Percentiles rank a stretch among this genome's conserved stretches.
These are phyloP conservation scores for Pygmarrhopalites habei DNA, from an alignment of 1,140 invertebrate species.

Conservation along the genomic window DNA sequence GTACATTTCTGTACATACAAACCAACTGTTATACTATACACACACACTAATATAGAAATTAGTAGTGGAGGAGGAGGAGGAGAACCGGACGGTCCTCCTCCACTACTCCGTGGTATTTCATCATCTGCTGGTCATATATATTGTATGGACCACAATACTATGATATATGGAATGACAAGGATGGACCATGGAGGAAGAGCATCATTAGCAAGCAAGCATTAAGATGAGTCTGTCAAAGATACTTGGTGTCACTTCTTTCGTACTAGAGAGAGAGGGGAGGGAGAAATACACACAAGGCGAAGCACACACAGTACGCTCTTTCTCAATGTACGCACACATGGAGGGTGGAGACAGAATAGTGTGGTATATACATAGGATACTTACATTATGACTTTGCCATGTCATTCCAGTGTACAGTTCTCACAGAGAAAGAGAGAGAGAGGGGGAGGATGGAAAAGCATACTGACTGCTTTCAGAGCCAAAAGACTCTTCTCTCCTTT, in stretches of 20 bases:
- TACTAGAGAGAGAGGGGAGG: no score
- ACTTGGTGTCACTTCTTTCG: constrained; percentile 1
- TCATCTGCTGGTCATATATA: no score
- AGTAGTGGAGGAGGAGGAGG: no score
- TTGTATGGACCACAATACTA: no score
- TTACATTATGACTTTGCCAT: neutral
- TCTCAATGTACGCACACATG: neutral
- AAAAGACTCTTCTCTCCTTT: neutral
- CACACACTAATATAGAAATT: no score
- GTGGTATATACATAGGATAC: neutral
- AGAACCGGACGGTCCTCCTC: no score
- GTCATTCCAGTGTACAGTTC: neutral
- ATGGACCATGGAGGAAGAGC: constrained; percentile 4
- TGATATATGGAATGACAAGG: constrained; percentile 14
- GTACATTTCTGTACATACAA: no score
- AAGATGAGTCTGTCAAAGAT: constrained; percentile 17
- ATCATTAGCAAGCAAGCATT: constrained; percentile 13
- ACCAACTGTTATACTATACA: no score
- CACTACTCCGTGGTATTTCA: no score
- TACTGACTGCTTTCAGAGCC: neutral
- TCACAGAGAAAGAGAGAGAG: neutral
- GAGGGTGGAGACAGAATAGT: neutral
- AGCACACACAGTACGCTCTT: neutral
- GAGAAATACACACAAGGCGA: neutral
- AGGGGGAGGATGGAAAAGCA: neutral